These are phyloP conservation scores for Andinoacara biseriatus DNA, from an alignment of 2,113 vertebrate species.

Conservation along the genomic window DNA sequence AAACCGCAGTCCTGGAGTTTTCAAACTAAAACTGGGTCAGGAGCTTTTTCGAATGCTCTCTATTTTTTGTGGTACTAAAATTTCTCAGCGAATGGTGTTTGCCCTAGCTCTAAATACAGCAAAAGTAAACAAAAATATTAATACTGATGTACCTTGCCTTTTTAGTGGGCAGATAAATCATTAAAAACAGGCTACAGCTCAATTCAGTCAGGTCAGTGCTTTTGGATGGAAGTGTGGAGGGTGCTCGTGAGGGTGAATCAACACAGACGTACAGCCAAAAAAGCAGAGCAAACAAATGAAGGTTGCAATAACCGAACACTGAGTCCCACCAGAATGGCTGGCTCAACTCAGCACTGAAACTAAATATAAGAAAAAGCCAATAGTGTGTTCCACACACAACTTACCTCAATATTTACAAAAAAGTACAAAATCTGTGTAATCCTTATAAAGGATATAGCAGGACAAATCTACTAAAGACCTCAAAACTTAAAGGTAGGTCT, in stretches of 20 bases:
- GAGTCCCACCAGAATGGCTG: background rate
- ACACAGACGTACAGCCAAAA: conserved; percentile 3
- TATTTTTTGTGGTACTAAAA: background rate
- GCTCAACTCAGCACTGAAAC: background rate
- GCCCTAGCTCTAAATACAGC: background rate
- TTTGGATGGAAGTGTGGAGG: background rate
- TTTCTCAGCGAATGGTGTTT: background rate
- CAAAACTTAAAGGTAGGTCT: background rate
- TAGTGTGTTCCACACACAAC: background rate
- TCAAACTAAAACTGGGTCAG: conserved; percentile 12
- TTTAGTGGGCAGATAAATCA: background rate
- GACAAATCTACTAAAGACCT: background rate
- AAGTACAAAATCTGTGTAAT: background rate
- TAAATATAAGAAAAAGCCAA: background rate
- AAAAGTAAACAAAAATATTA: background rate
- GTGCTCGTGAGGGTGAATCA: background rate
- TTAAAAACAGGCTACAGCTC: background rate
- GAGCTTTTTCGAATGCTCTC: background rate
- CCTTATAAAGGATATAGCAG: background rate
- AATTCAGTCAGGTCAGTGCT: background rate
- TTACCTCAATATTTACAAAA: background rate
- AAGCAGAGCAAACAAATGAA: conserved; percentile 23
- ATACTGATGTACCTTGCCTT: background rate
- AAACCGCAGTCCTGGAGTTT: conserved; percentile 8
- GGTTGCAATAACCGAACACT: conserved; percentile 12